Base-by-base conservation (phyloP, 2,888 invertebrate genomes). In the Perizoma affinitatum region DNA sequence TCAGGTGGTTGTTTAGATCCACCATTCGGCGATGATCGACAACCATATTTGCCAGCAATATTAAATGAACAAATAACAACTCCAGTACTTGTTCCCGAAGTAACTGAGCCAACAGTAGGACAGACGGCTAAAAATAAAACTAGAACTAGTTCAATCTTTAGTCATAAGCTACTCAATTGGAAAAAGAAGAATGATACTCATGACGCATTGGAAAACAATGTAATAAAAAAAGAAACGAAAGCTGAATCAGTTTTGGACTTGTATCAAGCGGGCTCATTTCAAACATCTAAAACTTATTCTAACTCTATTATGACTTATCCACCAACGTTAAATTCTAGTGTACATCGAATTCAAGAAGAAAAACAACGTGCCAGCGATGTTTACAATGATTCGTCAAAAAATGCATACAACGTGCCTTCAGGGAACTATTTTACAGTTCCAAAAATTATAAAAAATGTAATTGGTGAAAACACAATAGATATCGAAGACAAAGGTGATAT, bases 1-100 rank as follows among this genome's bases (percentile, higher is more conserved):
- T 76, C 61, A 91, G 91, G 90, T 49, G 91, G 90, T 9, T 90
- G 90, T 61, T 74, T 91, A 53, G 90, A 92, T 74, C 90, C 91
- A 51, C 86, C 88, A 8, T 89, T 84, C 69, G 74, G 72, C 58
- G 89, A 90, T 79, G 90, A 91, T 1, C 86, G 71, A 69, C 84
- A 86, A 70, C 59, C 78, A 7, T 89, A 90, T 65, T 67, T 72
- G 52, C 83, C 80, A 11, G 58, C 65, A 44, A 52, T 55, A 38
- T 49, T 61, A 58, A 53, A 61, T 22, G 51, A 54, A 40, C 7
- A 55, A 43, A 11, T 49, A 33, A 38, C 5, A 5, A 58, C 38
- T 51, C 7, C 1, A 40, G 56, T 52, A 55, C 43, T 57, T n/a
- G 42, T 40, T 49, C 34, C 48, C 34, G 42, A n/a, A 48, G 10